Base-by-base conservation (phyloP, 2,888 invertebrate genomes). In the Aphodius granarius region DNA sequence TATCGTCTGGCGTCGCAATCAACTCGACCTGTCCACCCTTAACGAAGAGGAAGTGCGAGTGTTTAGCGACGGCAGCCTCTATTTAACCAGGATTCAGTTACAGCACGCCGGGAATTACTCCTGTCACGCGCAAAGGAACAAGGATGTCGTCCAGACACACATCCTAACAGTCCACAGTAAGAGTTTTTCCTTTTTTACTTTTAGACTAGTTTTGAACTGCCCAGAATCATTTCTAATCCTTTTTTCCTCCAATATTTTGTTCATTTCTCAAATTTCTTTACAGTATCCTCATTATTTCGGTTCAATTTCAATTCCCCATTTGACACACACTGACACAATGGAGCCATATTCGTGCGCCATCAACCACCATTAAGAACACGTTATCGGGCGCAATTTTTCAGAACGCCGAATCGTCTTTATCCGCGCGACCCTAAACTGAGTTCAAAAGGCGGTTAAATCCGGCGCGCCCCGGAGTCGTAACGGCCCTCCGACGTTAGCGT, bases 41-140 rank as follows among this genome's bases (percentile, higher is more conserved):
- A 89, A 89, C 81, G 90, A 91, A 78, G 90, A 91, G 80, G 91
- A 91, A 83, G 89, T 91, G 73, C 88, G 93, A 82, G 92, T 94
- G 9, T 93, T 93, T 86, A 91, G 91, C 76, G 94, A 94, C 83
- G 94, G 94, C 2, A 92, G 93, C 73, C 89, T 94, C 70, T 94
- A 94, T 85, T 88, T 94, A 79, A 92, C 92, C 68, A 89, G 91
- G 80, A 92, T 94, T 77, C 93, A 93, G 82, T 88, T 94, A 71
- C 90, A 93, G 77, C 93, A 94, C 85, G 92, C 93, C 70, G 94
- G 94, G 19, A 94, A 94, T 88, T 94, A 94, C 86, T 92, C 93
- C 1, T 94, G 94, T 83, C 92, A 93, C 84, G 93, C 94, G 18
- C 90, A 92, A 79, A 88, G 92, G 77, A 93, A 94, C 86, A 91